Percentiles rank a stretch among this genome's conserved stretches.
Evolutionary conservation across 2,113 vertebrate species (phyloP).

Genomic region (Oreamnos americanus): DNA sequence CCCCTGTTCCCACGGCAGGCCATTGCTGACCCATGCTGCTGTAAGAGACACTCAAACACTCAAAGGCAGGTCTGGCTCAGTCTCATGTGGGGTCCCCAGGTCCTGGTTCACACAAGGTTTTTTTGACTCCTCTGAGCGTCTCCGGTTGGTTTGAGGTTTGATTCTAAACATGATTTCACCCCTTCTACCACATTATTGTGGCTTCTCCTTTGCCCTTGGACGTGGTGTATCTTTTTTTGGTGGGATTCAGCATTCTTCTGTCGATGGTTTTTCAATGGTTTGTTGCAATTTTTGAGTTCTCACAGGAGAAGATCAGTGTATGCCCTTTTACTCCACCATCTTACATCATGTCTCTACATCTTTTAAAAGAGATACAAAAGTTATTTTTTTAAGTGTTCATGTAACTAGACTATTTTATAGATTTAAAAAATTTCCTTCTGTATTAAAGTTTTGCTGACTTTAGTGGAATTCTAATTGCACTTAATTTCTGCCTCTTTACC

Average conservation of each 20-base stretch:
- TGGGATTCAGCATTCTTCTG: background rate
- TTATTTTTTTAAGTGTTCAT: background rate
- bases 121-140: background rate
- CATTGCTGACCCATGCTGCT: background rate
- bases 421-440: background rate
- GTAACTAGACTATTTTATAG: background rate
- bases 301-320: background rate
- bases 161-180: background rate
- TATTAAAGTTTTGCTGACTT: background rate
- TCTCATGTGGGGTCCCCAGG: background rate
- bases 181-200: background rate
- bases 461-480: slow-evolving; percentile 14
- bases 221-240: accelerated
- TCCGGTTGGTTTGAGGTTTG: background rate
- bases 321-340: background rate
- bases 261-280: background rate
- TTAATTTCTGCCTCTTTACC: slow-evolving; percentile 22
- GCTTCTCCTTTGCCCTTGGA: background rate
- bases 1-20: background rate
- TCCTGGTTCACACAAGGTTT: background rate
- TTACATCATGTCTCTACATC: background rate
- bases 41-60: background rate
- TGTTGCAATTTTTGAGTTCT: background rate
- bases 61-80: background rate
- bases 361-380: background rate